A percentile compares a stretch with the other conserved stretches of the same genome.
These are phyloP conservation scores for Labroides dimidiatus DNA, from an alignment of 2,797 vertebrate species.

Conservation along the genomic window DNA sequence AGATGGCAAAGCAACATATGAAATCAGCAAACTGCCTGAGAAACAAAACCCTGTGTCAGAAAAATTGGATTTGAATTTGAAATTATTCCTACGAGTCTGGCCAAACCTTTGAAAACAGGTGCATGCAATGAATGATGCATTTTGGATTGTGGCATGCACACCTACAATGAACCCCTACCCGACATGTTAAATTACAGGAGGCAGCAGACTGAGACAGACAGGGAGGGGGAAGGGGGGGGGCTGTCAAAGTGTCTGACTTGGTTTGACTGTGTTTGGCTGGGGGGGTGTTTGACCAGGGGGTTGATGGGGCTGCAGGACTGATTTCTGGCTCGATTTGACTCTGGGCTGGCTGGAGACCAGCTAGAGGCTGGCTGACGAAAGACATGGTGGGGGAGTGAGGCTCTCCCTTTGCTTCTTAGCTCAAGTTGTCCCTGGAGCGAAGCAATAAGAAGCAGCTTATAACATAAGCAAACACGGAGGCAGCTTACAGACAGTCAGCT, in stretches of 20 bases:
- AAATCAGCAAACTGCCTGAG: slow-evolving; percentile 38
- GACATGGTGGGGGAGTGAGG: slow-evolving; percentile 35
- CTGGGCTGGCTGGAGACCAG: slow-evolving; percentile 64
- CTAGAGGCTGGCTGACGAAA: slow-evolving; percentile 61
- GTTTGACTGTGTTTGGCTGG: slow-evolving; percentile 64
- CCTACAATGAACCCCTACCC: slow-evolving; percentile 61
- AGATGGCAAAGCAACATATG: not conserved
- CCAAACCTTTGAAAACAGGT: not conserved
- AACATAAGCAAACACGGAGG: slow-evolving; percentile 80
- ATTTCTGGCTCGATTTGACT: slow-evolving; percentile 75
- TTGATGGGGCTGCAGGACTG: slow-evolving; percentile 68
- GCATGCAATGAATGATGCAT: slow-evolving; percentile 23
- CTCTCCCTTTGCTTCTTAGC: slow-evolving; percentile 48
- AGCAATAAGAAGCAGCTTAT: slow-evolving; percentile 81
- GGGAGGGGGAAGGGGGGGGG: slow-evolving; percentile 24
- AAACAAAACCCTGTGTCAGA: not conserved
- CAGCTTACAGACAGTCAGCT: slow-evolving; percentile 57
- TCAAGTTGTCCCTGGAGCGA: slow-evolving; percentile 65
- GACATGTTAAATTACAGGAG: slow-evolving; percentile 80
- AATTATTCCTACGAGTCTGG: not conserved
- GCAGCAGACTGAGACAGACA: slow-evolving; percentile 81
- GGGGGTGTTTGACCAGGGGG: slow-evolving; percentile 74
- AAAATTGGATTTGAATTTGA: not conserved
- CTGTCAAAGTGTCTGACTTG: slow-evolving; percentile 78
- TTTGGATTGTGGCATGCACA: slow-evolving; percentile 44